Evolutionary conservation across 2,888 invertebrate genomes (phyloP).

Genomic region (Daptonema setosum): DNA sequence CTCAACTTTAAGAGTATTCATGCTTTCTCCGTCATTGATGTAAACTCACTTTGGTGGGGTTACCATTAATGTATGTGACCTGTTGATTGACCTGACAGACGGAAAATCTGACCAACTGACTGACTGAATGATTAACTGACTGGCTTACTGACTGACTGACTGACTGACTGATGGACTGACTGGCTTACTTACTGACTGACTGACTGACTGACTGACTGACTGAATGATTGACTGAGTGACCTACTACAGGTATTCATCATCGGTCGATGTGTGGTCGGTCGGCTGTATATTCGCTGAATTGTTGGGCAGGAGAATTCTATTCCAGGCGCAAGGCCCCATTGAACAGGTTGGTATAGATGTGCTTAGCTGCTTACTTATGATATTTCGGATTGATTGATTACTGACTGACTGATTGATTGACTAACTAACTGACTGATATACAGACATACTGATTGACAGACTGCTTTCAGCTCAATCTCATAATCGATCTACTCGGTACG

Average conservation of each 20-base stretch:
- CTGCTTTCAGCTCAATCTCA: slow-evolving; percentile 59
- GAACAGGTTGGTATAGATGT: slow-evolving; percentile 58
- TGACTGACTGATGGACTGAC: too few relatives aligned
- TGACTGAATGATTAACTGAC: too few relatives aligned
- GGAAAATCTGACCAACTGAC: too few relatives aligned
- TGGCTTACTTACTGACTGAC: too few relatives aligned
- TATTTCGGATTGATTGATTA: neutral
- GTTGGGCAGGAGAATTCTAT: slow-evolving; percentile 75
- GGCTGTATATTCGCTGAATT: slow-evolving; percentile 98
- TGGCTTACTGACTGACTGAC: too few relatives aligned
- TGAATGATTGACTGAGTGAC: slow-evolving; percentile 30
- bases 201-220: too few relatives aligned
- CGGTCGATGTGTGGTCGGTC: slow-evolving; percentile 96
- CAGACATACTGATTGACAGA: neutral
- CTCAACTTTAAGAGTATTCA: neutral
- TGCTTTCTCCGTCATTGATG: neutral
- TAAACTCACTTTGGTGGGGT: too few relatives aligned
- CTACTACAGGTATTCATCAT: slow-evolving; percentile 83
- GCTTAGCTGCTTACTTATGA: too few relatives aligned
- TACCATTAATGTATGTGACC: too few relatives aligned
- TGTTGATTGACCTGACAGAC: too few relatives aligned
- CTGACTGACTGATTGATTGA: neutral
- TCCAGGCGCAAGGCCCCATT: slow-evolving; percentile 91
- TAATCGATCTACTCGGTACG: slow-evolving; percentile 86
- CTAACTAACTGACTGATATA: neutral